A percentile compares a stretch with the other conserved stretches of the same genome.
phyloP scores from a whole-genome alignment of 2,113 vertebrate species.

The Pyrgilauda ruficollis region DNA sequence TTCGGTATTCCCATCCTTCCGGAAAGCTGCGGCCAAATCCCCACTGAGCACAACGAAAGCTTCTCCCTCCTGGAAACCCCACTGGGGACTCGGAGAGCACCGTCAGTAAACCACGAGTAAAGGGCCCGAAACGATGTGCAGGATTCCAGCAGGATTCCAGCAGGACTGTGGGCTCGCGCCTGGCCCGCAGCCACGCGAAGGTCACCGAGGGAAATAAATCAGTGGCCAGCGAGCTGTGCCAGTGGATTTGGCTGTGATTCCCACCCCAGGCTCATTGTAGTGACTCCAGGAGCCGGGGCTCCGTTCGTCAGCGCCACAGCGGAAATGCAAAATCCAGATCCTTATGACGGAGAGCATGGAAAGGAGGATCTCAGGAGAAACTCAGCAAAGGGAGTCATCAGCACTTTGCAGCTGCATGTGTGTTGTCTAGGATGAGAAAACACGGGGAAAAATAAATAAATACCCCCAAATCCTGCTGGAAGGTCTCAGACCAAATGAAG shows the following conservation, averaged over 20 bases:
- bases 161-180: not conserved
- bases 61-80: not conserved
- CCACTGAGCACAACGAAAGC: not conserved
- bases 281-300: not conserved
- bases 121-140: not conserved
- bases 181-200: not conserved
- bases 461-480: not conserved
- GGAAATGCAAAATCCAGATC: conserved; percentile 32
- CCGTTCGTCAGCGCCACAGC: not conserved
- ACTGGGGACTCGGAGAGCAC: not conserved
- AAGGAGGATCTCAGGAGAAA: conserved; percentile 22
- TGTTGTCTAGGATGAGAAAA: conserved; percentile 44
- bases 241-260: conserved; percentile 35
- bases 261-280: not conserved
- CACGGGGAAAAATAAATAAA: conserved; percentile 12
- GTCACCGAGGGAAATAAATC: conserved; percentile 50
- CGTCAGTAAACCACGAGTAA: not conserved
- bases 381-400: conserved; percentile 34
- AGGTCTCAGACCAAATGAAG: conserved; percentile 27
- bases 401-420: conserved; percentile 27
- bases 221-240: not conserved
- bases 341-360: not conserved
- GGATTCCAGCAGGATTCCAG: not conserved
- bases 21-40: not conserved
- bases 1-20: conserved; percentile 1